Evolutionary conservation across 2,888 invertebrate genomes (phyloP), one percentile per base, ranked within the genome.

Genomic region (Lochmaea crataegi): DNA sequence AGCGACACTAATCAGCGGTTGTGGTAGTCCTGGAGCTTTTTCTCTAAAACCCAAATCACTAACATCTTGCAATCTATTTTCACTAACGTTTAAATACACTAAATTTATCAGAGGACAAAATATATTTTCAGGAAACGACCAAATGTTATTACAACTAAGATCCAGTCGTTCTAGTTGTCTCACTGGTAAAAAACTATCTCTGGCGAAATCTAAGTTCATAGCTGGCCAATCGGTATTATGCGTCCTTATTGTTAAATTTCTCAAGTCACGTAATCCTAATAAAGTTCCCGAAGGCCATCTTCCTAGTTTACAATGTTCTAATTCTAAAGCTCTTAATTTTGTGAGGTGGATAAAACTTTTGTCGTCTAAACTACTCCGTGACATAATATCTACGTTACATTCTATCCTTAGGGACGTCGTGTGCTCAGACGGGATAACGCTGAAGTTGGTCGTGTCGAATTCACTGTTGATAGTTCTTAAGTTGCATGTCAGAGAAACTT

Each of bases 31-130:
- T 72, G 89, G 89, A 63, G 87, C 85, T 83, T 91, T 91, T 84
- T 95, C 95, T 83, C 94, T 89, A 85, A 96, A 96, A 53, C 95
- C 94, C 80, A 96, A 89, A 86, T 96, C 95, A 83, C 92, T 92
- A 60, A 96, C 93, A 84, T 96, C 96, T 88, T 96, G 96, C 76
- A 97, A 88, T 78, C 94, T 91, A 87, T 97, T 97, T 82, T 93
- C 92, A 77, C 96, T 96, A 80, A 96, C 92, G 85, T 97, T 97
- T 79, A 97, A 88, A 77, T 91, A 90, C 75, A 94, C 92, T 81
- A 96, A 88, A 83, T 94, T 95, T 53, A 92, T 92, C 80, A 96
- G 87, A 4, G 94, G 92, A 84, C 96, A 96, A 87, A 96, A 96
- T 77, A 95, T 89, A 83, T 93, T 93, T 82, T 94, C 94, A 32